Conservation (phyloP, 2,797 vertebrate genomes). For the Danio choprae region DNA sequence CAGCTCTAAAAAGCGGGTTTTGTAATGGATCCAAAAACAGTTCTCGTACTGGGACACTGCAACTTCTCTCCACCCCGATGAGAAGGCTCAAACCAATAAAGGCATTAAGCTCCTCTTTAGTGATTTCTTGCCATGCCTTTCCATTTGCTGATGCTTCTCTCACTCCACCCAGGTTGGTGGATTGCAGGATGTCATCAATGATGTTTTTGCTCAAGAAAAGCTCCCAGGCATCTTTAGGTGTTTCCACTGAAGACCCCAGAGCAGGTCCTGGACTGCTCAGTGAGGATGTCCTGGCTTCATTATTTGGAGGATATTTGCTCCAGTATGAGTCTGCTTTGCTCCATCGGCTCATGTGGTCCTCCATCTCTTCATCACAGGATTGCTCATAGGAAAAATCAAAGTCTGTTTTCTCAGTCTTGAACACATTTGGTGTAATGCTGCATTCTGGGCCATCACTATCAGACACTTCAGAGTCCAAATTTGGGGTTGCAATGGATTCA, state of each 20-base stretch:
- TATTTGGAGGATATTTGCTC: slow-evolving; percentile 28
- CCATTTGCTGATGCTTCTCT: background rate
- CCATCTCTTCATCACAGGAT: slow-evolving; percentile 42
- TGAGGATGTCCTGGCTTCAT: slow-evolving; percentile 26
- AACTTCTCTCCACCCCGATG: slow-evolving; percentile 27
- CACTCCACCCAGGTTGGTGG: slow-evolving; percentile 30
- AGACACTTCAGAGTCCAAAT: slow-evolving; percentile 7
- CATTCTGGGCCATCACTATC: slow-evolving; percentile 1
- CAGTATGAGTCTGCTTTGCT: slow-evolving; percentile 26
- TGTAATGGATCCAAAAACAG: slow-evolving; percentile 27
- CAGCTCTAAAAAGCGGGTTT: slow-evolving; percentile 47
- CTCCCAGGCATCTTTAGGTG: slow-evolving; percentile 46
- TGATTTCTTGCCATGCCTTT: background rate
- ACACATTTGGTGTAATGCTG: background rate
- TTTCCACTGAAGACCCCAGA: background rate
- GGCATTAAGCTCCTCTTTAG: slow-evolving; percentile 33
- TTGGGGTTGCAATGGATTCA: background rate
- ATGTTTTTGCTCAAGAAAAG: slow-evolving; percentile 44
- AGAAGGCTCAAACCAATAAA: slow-evolving; percentile 38
- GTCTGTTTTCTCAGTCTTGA: slow-evolving; percentile 11
- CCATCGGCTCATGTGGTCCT: background rate
- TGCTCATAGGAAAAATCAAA: slow-evolving; percentile 35
- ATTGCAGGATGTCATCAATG: slow-evolving; percentile 36
- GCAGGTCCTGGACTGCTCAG: slow-evolving; percentile 12
- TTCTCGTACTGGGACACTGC: slow-evolving; percentile 29